A percentile compares a stretch with the other conserved stretches of the same genome.
These are phyloP conservation scores for Tauraco erythrolophus DNA, from an alignment of 2,113 vertebrate species.

Conservation along the genomic window DNA sequence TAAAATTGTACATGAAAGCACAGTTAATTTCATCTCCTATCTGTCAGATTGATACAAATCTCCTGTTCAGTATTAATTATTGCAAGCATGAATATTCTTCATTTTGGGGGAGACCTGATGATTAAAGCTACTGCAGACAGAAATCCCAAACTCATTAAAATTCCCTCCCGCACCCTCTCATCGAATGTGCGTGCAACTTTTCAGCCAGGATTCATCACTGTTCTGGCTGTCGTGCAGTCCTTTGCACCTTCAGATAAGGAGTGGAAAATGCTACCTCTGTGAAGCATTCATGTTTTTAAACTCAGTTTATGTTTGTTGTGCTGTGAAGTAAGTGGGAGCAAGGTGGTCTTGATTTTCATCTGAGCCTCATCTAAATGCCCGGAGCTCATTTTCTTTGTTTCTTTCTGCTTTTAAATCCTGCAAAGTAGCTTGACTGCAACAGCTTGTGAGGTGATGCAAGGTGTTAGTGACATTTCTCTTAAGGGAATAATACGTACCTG, in stretches of 20 bases:
- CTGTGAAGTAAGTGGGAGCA: background rate
- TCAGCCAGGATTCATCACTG: background rate
- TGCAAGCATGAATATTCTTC: slow-evolving; percentile 61
- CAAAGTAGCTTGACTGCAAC: background rate
- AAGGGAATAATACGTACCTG: background rate
- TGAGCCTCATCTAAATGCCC: background rate
- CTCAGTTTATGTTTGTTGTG: background rate
- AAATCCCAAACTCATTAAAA: slow-evolving; percentile 29
- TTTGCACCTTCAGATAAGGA: background rate
- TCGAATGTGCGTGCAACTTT: background rate
- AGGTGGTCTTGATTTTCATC: background rate
- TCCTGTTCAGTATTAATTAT: slow-evolving; percentile 74
- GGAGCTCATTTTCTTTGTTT: background rate
- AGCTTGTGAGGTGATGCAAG: background rate
- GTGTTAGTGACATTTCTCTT: background rate
- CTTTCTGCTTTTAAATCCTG: background rate
- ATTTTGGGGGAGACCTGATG: slow-evolving; percentile 41
- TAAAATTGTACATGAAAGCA: slow-evolving; percentile 73
- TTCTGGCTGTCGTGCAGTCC: background rate
- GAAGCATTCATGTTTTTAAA: background rate
- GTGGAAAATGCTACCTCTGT: background rate
- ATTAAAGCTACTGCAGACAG: slow-evolving; percentile 38
- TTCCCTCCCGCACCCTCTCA: background rate
- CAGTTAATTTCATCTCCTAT: slow-evolving; percentile 74
- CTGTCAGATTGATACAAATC: slow-evolving; percentile 75